Evolutionary conservation across 2,113 vertebrate species (phyloP), one percentile per base, ranked within the genome.

Genomic region (Gambusia holbrooki): DNA sequence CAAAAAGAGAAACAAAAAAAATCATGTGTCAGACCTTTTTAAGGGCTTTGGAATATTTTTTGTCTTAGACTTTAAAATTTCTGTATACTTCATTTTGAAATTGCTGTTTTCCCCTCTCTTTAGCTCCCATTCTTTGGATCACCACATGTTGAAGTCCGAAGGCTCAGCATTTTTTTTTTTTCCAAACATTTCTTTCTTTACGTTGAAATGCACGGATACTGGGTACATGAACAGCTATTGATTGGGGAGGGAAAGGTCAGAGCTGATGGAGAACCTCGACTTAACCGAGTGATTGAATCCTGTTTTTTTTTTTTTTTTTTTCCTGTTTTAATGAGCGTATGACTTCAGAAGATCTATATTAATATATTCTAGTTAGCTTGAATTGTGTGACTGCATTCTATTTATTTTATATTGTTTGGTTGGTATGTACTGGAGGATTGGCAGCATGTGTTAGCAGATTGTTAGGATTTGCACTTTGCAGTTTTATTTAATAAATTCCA

Each of bases 281-380:
- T 80, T 91, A 92, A 90, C 76, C 73, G 91, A 80, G 91, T 93
- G 93, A 92, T 89, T 94, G 88, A 88, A 74, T 87, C 86, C 66
- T 65, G 60, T 64, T 81, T 82, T 48, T 77, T 82, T 80, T 5
- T 45, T 14, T 14, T 45, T 48, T 19, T 48, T 48, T 19, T 48
- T 19, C 5, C 17, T 89, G 87, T 94, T 93, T 95, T 92, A 92
- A 89, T 89, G 54, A 93, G 90, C 86, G 92, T 95, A 93, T 94
- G 93, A 93, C 86, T 91, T 93, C 92, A 95, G 92, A 95, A 93
- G 92, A 95, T 96, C 95, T 96, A 96, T 96, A 96, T 92, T 94
- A 96, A 96, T 95, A 96, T 95, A 96, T 95, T 96, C 94, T 95
- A 94, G 92, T 95, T 96, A 95, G 95, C 94, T 95, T 94, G 94